Evolutionary conservation across 2,888 invertebrate genomes (phyloP).

Genomic region (Dusona sp.): DNA sequence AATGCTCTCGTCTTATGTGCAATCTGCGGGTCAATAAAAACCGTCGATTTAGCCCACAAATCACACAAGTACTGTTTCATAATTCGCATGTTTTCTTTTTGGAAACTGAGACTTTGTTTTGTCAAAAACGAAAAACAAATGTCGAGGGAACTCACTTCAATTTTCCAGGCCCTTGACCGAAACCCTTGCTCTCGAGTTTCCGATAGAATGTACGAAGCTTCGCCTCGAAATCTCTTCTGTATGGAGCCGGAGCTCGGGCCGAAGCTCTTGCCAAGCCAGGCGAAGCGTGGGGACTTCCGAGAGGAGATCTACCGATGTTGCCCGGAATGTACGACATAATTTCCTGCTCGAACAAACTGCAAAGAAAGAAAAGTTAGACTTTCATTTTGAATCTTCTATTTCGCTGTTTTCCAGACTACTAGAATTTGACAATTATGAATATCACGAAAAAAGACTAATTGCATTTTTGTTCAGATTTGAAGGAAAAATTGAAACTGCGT

Average conservation of each 20-base stretch:
- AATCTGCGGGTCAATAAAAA: slow-evolving; percentile 87
- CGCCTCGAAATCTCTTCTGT: slow-evolving; percentile 97
- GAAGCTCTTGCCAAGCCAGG: slow-evolving; percentile 92
- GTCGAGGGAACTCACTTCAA: slow-evolving; percentile 90
- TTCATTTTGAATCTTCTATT: background rate
- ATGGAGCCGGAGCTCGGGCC: slow-evolving; percentile 94
- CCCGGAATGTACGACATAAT: slow-evolving; percentile 98
- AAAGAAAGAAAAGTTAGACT: slow-evolving; percentile 57
- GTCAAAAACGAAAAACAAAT: background rate
- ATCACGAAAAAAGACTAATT: background rate
- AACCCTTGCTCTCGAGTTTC: slow-evolving; percentile 97
- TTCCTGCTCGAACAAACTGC: slow-evolving; percentile 98
- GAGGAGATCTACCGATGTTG: slow-evolving; percentile 85
- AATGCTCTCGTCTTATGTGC: slow-evolving; percentile 96
- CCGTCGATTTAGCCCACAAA: background rate
- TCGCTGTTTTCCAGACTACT: background rate
- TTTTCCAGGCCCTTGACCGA: slow-evolving; percentile 98
- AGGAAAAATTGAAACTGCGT: background rate
- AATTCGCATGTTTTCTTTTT: background rate
- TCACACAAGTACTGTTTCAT: background rate
- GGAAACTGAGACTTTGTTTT: background rate
- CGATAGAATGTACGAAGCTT: slow-evolving; percentile 97
- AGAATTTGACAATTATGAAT: background rate
- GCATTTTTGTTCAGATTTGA: background rate
- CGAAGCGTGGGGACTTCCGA: slow-evolving; percentile 90